Evolutionary conservation across 2,113 vertebrate genomes (phyloP).

Genomic region (Henicopernis longicauda): DNA sequence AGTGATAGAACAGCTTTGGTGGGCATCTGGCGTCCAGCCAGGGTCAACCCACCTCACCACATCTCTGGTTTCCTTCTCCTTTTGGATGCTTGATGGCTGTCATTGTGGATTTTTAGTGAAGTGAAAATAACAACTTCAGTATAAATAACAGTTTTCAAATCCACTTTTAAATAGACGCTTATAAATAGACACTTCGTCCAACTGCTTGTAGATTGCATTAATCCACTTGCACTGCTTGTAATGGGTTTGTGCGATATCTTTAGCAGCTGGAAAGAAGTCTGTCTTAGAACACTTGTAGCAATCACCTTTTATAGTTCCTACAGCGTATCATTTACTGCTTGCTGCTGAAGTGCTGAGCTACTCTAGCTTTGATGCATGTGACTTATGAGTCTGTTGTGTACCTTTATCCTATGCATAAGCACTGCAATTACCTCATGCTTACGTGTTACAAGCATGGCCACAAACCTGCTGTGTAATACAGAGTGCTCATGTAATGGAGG

Average conservation of each 20-base stretch:
- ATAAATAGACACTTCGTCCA: background rate
- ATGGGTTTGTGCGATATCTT: background rate
- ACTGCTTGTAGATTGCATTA: background rate
- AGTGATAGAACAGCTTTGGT: too few relatives aligned
- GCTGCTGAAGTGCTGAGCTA: background rate
- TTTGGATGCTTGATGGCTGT: background rate
- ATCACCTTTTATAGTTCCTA: background rate
- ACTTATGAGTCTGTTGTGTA: background rate
- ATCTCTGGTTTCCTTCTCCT: background rate
- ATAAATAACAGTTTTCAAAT: background rate
- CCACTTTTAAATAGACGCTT: background rate
- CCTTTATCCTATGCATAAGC: background rate
- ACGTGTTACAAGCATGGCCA: background rate
- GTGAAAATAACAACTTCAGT: background rate
- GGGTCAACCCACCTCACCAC: too few relatives aligned
- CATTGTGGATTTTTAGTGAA: background rate
- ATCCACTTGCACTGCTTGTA: background rate
- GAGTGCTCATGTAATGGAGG: background rate
- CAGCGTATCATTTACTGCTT: background rate
- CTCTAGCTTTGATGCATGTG: background rate
- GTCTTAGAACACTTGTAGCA: background rate
- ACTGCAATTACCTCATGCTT: background rate
- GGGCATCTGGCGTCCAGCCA: too few relatives aligned
- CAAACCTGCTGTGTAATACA: background rate
- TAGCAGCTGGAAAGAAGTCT: background rate